Conservation (phyloP, 2,113 vertebrate genomes). For the Oncorhynchus keta region DNA sequence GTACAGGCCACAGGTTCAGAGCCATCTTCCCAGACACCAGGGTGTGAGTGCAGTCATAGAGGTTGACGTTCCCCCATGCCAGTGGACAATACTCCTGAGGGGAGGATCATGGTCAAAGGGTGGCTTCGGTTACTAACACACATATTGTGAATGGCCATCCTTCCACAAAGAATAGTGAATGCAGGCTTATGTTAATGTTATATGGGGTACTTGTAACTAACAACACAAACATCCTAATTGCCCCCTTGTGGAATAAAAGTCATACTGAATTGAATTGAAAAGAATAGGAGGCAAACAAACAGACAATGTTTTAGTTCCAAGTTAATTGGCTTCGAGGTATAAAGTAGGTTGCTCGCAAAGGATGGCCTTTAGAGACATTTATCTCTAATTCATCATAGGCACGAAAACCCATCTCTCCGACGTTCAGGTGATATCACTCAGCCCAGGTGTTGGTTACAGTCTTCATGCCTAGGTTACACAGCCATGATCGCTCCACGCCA, state of each 20-base stretch:
- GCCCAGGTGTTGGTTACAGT: conserved; percentile 58
- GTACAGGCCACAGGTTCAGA: conserved; percentile 96
- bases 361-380: conserved; percentile 42
- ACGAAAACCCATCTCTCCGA: conserved; percentile 59
- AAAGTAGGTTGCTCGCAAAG: conserved; percentile 53
- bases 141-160: not conserved
- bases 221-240: too few relatives aligned
- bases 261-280: too few relatives aligned
- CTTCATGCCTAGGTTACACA: conserved; percentile 49
- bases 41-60: conserved; percentile 97
- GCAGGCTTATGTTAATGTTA: too few relatives aligned
- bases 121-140: not conserved
- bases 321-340: conserved; percentile 10
- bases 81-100: conserved; percentile 90
- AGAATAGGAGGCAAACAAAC: not conserved
- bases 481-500: not conserved
- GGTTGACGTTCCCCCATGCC: conserved; percentile 97
- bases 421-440: conserved; percentile 35
- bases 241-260: too few relatives aligned
- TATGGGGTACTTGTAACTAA: too few relatives aligned
- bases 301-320: conserved; percentile 36
- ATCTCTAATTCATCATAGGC: conserved; percentile 68
- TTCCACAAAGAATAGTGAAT: too few relatives aligned
- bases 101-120: not conserved
- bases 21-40: conserved; percentile 98